Base-by-base conservation (phyloP, 1,140 invertebrate genomes). In the Bombus huntii region DNA sequence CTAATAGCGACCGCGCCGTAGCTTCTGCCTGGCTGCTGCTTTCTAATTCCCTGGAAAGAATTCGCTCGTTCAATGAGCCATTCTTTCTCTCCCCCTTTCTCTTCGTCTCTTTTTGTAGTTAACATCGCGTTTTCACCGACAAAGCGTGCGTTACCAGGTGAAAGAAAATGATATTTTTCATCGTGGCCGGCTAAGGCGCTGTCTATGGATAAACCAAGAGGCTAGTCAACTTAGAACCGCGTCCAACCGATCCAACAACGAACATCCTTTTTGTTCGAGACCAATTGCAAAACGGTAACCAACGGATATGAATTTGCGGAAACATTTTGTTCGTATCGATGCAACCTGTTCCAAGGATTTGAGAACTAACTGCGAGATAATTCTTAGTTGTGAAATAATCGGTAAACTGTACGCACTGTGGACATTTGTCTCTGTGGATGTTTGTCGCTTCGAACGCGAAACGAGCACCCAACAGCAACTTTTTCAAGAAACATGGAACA, bases 11-110 rank as follows among this genome's bases (percentile, higher is more conserved):
- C 53, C 25, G 34, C 53, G 37, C 3, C 59, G 25, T 10, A 31
- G 28, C n/a, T 76, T 47, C 22, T 34, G 37, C 68, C 37, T 9
- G 12, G 39, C 70, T 42, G 44, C 77, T 31, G 68, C 83, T 85
- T 85, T 85, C 77, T 85, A 85, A 85, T 85, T 72, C 39, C 68
- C 2, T 31, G 53, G 76, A 53, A 80, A 80, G 68, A 85, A 73
- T 85, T 80, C 37, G 74, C 62, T 53, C 66, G 39, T 53, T 59
- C 57, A 22, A 44, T 37, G 37, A 73, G 57, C 42, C 42, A 9
- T 66, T 66, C 65, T 34, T 15, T 34, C 8, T 76, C 53, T n/a
- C 3, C 13, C 18, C 37, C 25, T 70, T 31, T n/a, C 83, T 68
- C 37, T 12, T 22, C 10, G 65, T 47, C 28, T 13, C 25, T 71